These are phyloP conservation scores for Pelosia muscerda DNA, from an alignment of 2,888 invertebrate species.

Conservation along the genomic window DNA sequence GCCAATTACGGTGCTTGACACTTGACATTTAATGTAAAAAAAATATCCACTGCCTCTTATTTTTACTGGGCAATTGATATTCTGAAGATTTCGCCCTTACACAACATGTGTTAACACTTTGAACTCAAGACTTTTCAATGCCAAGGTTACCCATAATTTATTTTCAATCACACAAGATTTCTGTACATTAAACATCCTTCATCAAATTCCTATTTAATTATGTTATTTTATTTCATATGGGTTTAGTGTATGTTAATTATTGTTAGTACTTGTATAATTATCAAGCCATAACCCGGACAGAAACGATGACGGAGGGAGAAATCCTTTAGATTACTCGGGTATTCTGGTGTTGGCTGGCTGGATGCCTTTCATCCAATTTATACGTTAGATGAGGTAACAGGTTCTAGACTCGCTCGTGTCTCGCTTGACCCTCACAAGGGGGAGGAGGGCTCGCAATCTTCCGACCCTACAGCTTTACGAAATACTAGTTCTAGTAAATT, in stretches of 20 bases:
- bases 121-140: slow-evolving; percentile 63
- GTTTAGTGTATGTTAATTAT: neutral
- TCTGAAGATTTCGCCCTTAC: slow-evolving; percentile 57
- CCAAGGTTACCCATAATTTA: slow-evolving; percentile 57
- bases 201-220: slow-evolving; percentile 1
- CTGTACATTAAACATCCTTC: slow-evolving; percentile 7
- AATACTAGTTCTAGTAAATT: neutral
- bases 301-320: neutral
- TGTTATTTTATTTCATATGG: neutral
- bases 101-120: slow-evolving; percentile 58
- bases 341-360: neutral
- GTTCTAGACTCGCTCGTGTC: neutral
- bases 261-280: neutral
- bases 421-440: neutral
- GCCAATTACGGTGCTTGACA: neutral
- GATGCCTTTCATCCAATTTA: neutral
- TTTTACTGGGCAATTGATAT: slow-evolving; percentile 9
- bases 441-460: neutral
- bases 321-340: neutral
- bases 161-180: slow-evolving; percentile 23
- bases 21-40: neutral
- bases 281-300: neutral
- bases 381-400: neutral
- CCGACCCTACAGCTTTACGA: neutral
- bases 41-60: neutral